phyloP scores from a whole-genome alignment of 2,797 vertebrate species.

The Pangasius djambal region DNA sequence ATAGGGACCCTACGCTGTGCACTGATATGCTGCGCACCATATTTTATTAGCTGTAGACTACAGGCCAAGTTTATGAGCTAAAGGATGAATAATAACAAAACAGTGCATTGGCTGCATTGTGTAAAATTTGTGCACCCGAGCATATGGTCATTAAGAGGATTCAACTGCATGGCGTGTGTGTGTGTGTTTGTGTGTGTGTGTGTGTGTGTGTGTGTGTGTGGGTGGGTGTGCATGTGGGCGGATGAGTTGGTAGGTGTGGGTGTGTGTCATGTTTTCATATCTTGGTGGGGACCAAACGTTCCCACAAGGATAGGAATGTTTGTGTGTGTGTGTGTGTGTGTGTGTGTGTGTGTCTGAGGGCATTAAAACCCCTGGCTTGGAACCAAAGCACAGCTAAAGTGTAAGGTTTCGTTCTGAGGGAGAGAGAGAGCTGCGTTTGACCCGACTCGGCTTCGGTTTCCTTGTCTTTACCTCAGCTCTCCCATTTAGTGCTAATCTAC shows the following conservation, averaged over 20 bases:
- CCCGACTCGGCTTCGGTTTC: slow-evolving; percentile 70
- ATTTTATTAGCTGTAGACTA: neutral
- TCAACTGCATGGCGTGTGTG: neutral
- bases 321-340: neutral
- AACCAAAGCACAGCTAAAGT: slow-evolving; percentile 45
- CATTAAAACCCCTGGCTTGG: slow-evolving; percentile 30
- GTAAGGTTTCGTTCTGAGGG: slow-evolving; percentile 71
- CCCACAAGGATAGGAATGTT: neutral
- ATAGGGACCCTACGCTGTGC: neutral
- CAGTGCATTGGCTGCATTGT: neutral
- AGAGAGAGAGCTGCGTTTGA: slow-evolving; percentile 69
- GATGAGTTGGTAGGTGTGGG: neutral
- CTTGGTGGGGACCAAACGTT: neutral
- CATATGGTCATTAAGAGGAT: neutral
- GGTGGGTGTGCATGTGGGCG: neutral
- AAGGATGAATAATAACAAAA: neutral
- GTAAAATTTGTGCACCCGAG: neutral
- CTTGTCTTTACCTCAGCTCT: slow-evolving; percentile 41
- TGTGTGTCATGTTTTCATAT: neutral
- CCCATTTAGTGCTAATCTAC: neutral
- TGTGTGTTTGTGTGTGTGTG: neutral
- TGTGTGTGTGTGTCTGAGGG: neutral
- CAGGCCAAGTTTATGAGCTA: neutral
- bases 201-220: neutral
- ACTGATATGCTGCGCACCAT: neutral